Evolutionary conservation across 2,888 invertebrate species (phyloP), one percentile per base, ranked within the genome.

Genomic region (Lasius fuliginosus): DNA sequence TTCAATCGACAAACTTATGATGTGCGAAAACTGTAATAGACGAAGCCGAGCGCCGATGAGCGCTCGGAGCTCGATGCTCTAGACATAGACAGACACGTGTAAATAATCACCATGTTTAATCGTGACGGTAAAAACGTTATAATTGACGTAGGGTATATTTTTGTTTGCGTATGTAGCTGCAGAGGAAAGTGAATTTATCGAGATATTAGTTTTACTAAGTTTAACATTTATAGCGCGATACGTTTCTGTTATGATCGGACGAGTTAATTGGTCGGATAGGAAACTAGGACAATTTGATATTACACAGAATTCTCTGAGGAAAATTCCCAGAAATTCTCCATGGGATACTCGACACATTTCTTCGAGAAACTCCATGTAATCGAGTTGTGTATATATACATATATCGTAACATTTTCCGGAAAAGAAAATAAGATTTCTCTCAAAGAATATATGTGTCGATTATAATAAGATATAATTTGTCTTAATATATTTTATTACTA

Each of bases 21-120:
- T 8, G 1, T 18, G 6, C 40, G 30, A 15, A 12, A n/a, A 12
- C n/a, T 53, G 33, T 56, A 53, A 53, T 36, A 12, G 8, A 15
- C 9, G 11, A 46, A 33, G 67, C 9, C 18, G n/a, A n/a, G n/a
- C n/a, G n/a, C n/a, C n/a, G 30, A 6, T 67, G 62, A 75, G 8
- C 49, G 18, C 53, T 53, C 8, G n/a, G 53, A n/a, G 46, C n/a
- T 49, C 2, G 1, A n/a, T n/a, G 60, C 15, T 36, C 23, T 23
- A 23, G 23, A 23, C 23, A 23, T 23, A 23, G 23, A 23, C 23
- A n/a, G 76, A 40, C 27, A n/a, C 58, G n/a, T 4, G 36, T n/a
- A 71, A 68, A 71, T 33, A 58, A 71, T 77, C 56, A 18, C n/a
- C 30, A 18, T 12, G 12, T 60, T 58, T 79, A 79, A 71, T 71